Evolutionary conservation across 2,888 invertebrate species (phyloP).

Genomic region (Buathra laborator): DNA sequence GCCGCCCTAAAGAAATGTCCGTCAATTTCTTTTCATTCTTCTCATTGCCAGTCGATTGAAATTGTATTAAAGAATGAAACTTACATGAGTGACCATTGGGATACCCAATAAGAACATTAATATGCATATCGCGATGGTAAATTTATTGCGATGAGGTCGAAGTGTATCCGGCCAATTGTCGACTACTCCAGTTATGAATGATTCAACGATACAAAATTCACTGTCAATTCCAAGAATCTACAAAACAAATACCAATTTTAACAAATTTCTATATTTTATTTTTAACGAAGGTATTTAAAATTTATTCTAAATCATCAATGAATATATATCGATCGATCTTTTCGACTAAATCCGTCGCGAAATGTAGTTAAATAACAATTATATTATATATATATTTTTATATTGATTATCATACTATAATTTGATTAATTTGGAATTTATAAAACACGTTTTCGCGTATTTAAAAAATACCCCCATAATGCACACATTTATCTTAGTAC

Average conservation of each 20-base stretch:
- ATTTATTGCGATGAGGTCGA: slow-evolving; percentile 88
- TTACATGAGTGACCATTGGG: slow-evolving; percentile 88
- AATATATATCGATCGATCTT: background rate
- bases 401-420: too few species aligned
- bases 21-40: background rate
- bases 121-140: slow-evolving; percentile 88
- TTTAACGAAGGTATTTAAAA: too few species aligned
- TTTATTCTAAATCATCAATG: background rate
- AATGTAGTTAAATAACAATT: too few species aligned
- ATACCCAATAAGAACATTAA: slow-evolving; percentile 88
- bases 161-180: slow-evolving; percentile 87
- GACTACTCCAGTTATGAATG: slow-evolving; percentile 87
- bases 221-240: slow-evolving; percentile 91
- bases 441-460: background rate
- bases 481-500: background rate
- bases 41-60: slow-evolving; percentile 4
- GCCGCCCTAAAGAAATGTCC: slow-evolving; percentile 82
- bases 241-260: slow-evolving; percentile 48
- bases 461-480: too few species aligned
- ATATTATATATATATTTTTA: too few species aligned
- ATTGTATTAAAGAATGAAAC: slow-evolving; percentile 56
- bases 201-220: slow-evolving; percentile 90
- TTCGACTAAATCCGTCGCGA: too few species aligned
- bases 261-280: background rate
- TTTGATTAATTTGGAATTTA: background rate